Evolutionary conservation across 2,888 invertebrate genomes (phyloP).

Genomic region (Oscheius onirici): DNA sequence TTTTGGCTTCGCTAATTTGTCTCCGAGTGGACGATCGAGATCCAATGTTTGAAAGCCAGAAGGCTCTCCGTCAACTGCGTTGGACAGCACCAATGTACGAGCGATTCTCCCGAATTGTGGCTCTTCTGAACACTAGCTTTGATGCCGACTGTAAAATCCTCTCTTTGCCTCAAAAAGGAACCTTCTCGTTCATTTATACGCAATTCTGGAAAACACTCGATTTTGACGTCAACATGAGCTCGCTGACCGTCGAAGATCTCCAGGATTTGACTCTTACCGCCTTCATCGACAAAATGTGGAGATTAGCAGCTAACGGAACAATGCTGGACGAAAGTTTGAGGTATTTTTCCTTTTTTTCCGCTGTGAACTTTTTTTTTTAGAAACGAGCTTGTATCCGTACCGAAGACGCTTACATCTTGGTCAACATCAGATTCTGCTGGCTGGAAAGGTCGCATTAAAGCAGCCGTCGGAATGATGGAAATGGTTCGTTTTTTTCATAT

Average conservation of each 20-base stretch:
- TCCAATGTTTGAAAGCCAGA: constrained; percentile 10
- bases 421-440: not conserved
- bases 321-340: constrained; percentile 6
- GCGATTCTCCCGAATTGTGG: not conserved
- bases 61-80: not conserved
- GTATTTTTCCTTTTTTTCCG: not conserved
- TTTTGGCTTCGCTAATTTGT: not conserved
- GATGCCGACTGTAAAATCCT: constrained; percentile 15
- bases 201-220: constrained; percentile 43
- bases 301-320: constrained; percentile 42
- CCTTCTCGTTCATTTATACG: constrained; percentile 36
- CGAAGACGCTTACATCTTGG: not conserved
- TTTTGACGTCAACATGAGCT: constrained; percentile 43
- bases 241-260: constrained; percentile 44
- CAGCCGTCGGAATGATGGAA: constrained; percentile 39
- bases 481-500: constrained; percentile 2
- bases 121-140: constrained; percentile 9
- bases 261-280: constrained; percentile 44
- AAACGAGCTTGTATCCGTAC: not conserved
- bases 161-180: constrained; percentile 22
- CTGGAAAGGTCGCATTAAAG: constrained; percentile 27
- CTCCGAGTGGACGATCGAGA: constrained; percentile 4
- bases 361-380: not conserved
- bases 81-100: constrained; percentile 2
- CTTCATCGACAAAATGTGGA: constrained; percentile 46